A percentile compares a stretch with the other conserved stretches of the same genome.
These are phyloP conservation scores for Ptychobarbus kaznakovi DNA, from an alignment of 2,797 vertebrate genomes.

Conservation along the genomic window DNA sequence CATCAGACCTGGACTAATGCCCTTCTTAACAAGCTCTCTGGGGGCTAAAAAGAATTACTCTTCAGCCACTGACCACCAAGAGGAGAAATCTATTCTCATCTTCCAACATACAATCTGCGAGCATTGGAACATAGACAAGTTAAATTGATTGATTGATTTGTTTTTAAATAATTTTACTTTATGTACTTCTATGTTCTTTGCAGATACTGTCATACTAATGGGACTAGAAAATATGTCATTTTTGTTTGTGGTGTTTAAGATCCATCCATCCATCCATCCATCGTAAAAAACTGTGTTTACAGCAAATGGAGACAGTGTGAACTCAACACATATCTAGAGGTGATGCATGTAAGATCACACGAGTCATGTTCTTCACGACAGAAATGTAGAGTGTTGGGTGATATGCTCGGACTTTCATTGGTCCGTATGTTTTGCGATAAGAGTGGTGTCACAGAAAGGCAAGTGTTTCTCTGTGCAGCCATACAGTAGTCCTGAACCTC, in stretches of 20 bases:
- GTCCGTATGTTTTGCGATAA: background rate
- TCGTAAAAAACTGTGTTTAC: background rate
- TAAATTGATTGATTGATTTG: background rate
- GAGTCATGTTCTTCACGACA: background rate
- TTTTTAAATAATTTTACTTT: background rate
- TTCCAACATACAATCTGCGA: background rate
- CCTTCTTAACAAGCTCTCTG: slow-evolving; percentile 82
- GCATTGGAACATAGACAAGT: background rate
- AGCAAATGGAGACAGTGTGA: background rate
- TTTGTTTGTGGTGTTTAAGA: background rate
- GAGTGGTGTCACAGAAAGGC: slow-evolving; percentile 36
- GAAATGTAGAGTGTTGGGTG: slow-evolving; percentile 21
- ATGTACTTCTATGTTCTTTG: background rate
- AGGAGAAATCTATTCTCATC: slow-evolving; percentile 46
- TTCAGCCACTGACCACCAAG: slow-evolving; percentile 69
- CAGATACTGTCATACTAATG: background rate
- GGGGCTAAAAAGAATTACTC: slow-evolving; percentile 78
- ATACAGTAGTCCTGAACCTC: slow-evolving; percentile 66
- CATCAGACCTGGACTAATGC: slow-evolving; percentile 86
- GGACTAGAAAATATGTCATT: background rate
- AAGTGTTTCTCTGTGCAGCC: slow-evolving; percentile 47
- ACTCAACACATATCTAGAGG: slow-evolving; percentile 17
- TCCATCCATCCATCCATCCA: no score
- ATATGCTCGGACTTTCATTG: background rate
- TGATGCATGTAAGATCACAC: background rate